These are phyloP conservation scores for Oostethus manadensis DNA, from an alignment of 2,113 vertebrate species.

Conservation along the genomic window DNA sequence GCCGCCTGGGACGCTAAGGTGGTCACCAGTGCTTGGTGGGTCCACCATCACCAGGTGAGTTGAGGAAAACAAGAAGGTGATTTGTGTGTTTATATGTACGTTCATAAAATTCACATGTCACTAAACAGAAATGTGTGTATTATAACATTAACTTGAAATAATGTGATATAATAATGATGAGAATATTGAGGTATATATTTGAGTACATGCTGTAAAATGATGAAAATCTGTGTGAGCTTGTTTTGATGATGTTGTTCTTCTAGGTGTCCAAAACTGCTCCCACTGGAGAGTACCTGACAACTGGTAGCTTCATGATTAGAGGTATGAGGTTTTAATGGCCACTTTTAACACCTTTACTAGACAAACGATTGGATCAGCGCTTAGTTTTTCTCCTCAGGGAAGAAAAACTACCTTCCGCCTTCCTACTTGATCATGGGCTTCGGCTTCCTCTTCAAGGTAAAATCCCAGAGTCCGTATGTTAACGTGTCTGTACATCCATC, in stretches of 20 bases:
- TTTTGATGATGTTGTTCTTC: neutral
- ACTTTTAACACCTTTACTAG: neutral
- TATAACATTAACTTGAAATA: no score
- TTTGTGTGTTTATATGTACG: neutral
- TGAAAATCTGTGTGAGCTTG: neutral
- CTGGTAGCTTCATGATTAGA: slow-evolving; percentile 99
- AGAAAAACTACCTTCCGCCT: slow-evolving; percentile 97
- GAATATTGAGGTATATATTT: no score
- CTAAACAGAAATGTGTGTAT: no score
- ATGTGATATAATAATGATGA: no score
- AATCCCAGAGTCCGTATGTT: neutral
- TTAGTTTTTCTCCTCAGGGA: slow-evolving; percentile 72
- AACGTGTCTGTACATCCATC: neutral
- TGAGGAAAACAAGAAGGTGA: no score
- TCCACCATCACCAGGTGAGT: slow-evolving; percentile 91
- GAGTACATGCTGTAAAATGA: neutral
- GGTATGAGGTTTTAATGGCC: slow-evolving; percentile 61
- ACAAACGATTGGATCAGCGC: neutral
- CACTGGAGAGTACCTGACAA: slow-evolving; percentile 95
- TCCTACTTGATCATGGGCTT: slow-evolving; percentile 98
- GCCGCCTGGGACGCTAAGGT: slow-evolving; percentile 96
- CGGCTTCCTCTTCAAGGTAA: slow-evolving; percentile 96
- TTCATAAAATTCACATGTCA: no score
- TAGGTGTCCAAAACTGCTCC: slow-evolving; percentile 98
- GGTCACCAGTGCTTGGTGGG: slow-evolving; percentile 98